Evolutionary conservation across 2,113 vertebrate species (phyloP).

Genomic region (Gymnogyps californianus): DNA sequence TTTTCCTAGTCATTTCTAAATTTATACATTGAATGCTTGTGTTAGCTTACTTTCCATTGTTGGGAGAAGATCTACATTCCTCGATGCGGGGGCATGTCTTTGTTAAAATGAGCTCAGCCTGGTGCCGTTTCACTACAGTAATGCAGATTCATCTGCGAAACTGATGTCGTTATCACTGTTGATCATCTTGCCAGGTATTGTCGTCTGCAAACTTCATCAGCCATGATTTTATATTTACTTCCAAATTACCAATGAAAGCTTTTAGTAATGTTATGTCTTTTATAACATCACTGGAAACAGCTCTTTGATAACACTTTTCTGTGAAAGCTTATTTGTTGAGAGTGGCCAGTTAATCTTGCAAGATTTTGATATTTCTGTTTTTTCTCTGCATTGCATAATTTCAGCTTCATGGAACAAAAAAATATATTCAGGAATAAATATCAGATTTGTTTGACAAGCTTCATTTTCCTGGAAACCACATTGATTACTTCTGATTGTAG

Average conservation of each 20-base stretch:
- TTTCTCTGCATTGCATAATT: not conserved
- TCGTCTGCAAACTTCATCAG: not conserved
- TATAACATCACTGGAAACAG: not conserved
- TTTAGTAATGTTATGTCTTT: not conserved
- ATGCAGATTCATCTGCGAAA: not conserved
- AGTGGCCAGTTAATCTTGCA: not conserved
- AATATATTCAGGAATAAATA: not conserved
- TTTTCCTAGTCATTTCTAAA: not conserved
- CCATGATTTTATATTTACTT: not conserved
- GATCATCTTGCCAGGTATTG: not conserved
- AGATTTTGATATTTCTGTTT: not conserved
- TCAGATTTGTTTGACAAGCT: not conserved
- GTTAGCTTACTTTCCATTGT: not conserved
- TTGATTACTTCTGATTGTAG: not conserved
- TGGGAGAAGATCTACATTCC: not conserved
- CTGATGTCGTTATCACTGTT: not conserved
- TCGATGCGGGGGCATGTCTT: not conserved
- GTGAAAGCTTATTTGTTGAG: not conserved
- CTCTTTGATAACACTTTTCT: not conserved
- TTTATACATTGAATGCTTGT: not conserved
- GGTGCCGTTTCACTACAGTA: not conserved
- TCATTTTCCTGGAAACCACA: not conserved
- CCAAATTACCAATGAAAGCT: not conserved
- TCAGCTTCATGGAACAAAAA: not conserved
- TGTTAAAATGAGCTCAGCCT: not conserved